phyloP scores from a whole-genome alignment of 2,113 vertebrate genomes.

The Syrrhaptes paradoxus region DNA sequence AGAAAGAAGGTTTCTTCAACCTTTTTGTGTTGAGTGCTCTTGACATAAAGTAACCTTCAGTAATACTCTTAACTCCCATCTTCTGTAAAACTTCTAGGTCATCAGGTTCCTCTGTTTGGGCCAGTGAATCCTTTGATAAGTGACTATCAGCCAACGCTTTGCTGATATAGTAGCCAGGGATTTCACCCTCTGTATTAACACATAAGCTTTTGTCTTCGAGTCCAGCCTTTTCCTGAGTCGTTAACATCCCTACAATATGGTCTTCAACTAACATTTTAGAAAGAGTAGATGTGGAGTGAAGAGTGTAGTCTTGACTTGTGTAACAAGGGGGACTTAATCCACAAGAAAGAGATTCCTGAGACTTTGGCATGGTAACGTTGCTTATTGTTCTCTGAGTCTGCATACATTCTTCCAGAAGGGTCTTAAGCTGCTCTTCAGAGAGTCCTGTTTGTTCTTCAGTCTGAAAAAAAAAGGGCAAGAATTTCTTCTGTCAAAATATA shows the following conservation, averaged over 20 bases:
- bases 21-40: conserved; percentile 73
- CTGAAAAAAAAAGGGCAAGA: conserved; percentile 51
- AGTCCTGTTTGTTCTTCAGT: conserved; percentile 54
- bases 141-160: conserved; percentile 56
- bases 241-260: conserved; percentile 55
- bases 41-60: conserved; percentile 76
- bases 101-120: conserved; percentile 57
- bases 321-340: conserved; percentile 21
- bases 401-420: conserved; percentile 75
- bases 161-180: conserved; percentile 51
- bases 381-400: conserved; percentile 52
- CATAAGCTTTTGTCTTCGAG: neutral
- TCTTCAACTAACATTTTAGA: conserved; percentile 60
- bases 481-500: conserved; percentile 60
- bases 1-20: conserved; percentile 74
- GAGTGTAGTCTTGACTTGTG: conserved; percentile 51
- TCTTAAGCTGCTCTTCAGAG: conserved; percentile 74
- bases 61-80: conserved; percentile 38
- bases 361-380: conserved; percentile 56
- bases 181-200: conserved; percentile 8
- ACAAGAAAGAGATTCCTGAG: conserved; percentile 63
- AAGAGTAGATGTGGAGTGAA: conserved; percentile 43
- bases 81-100: conserved; percentile 59
- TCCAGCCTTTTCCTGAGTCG: conserved; percentile 23
- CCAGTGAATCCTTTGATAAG: conserved; percentile 48